Evolutionary conservation across 2,113 vertebrate genomes (phyloP), one percentile per base, ranked within the genome.

Genomic region (Microtus pennsylvanicus): DNA sequence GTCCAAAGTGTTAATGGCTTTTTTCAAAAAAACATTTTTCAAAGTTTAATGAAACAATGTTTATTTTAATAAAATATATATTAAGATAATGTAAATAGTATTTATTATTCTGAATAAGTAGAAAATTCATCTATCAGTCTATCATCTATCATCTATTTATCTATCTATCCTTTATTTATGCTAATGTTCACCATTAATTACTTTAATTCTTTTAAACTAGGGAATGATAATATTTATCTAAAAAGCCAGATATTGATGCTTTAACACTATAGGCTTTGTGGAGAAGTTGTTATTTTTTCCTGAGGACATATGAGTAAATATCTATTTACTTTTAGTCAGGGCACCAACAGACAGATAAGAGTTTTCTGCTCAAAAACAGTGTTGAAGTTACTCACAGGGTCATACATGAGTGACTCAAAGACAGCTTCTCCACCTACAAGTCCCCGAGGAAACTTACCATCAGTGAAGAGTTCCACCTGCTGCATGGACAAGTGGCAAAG

Each of bases 21-120:
- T 95, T 61, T 69, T 69, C 2, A n/a, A 86, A 89, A 9, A 9
- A 7, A 72, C 9, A 63, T 63, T 81, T 87, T 93, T 70, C 21
- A 47, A 80, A 89, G 24, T 74, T 90, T 95, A 45, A 50, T 65
- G 33, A 94, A 94, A 92, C 45, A 35, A 55, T 2, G 67, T 91
- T 78, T 7, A 83, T 87, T 58, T 77, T 87, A 94, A 89, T 76
- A 87, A 72, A 42, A 52, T 21, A 67, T 55, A 16, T 78, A 80
- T 12, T 76, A 72, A 47, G 76, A 5, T 35, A 61, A 83, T 67
- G 52, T 69, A 17, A 7, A 22, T 80, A 69, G 12, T 7, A 69
- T 47, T 47, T 45, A 35, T 61, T 80, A 47, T 75, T 86, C 72
- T 69, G 30, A 93, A 55, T 67, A 93, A 87, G 6, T 16, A 13